Base-by-base conservation (phyloP, 2,113 vertebrate species). In the Vireo altiloquus region DNA sequence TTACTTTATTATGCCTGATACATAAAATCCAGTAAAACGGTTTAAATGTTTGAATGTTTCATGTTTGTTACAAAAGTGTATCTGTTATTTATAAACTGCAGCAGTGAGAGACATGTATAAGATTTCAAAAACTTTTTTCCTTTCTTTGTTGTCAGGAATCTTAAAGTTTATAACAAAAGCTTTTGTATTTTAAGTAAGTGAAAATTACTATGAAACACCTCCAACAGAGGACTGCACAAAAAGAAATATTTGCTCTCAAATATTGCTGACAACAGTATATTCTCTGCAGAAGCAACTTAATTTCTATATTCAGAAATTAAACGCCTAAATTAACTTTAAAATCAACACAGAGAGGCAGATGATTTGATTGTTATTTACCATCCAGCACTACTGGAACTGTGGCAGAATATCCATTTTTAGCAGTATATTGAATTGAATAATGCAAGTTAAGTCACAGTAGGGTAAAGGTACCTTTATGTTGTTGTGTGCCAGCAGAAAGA, bases 71-170 rank as follows among this genome's bases (percentile, higher is more conserved):
- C 20, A 49, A 6, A 93, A 53, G 11, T 63, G 7, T 59, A 60
- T 37, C n/a, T 90, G 25, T 87, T 89, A 72, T 82, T 94, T 93
- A 85, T 82, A 66, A 96, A 87, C 50, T 47, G 14, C 49, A 59
- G 28, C 23, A 72, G 46, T 69, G 68, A 68, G 44, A 90, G 61
- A 65, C 8, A 24, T 82, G n/a, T 74, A 9, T 24, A 54, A 81
- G 88, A 56, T 31, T 61, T 90, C 2, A 3, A 44, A 86, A 40
- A 15, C 7, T 37, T 46, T 56, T 70, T 90, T 66, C 12, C 44
- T 77, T 80, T 88, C 49, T 74, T 20, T 57, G 37, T 53, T 77
- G 63, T n/a, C 59, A 79, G 53, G 24, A 89, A 81, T 46, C 15
- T 1, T 81, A 21, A 90, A 35, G 71, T 89, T 94, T 86, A 28